Base-by-base conservation (phyloP, 2,797 vertebrate species). In the Enteromius treurensis region DNA sequence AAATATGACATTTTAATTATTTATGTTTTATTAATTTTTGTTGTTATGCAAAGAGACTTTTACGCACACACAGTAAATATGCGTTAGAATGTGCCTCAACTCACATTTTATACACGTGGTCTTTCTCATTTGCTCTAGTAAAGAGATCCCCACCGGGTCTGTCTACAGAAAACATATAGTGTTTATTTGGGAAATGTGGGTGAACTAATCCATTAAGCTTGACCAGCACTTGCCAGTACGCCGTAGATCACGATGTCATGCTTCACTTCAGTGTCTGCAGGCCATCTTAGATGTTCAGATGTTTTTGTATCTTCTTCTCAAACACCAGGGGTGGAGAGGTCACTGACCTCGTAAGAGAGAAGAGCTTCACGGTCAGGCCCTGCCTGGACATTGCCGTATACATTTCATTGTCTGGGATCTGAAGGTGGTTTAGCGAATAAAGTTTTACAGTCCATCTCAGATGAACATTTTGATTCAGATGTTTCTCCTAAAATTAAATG, bases 181-280 rank as follows among this genome's bases (percentile, higher is more conserved):
- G 79, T 81, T 81, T 81, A 62, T 81, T 81, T 74, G 68, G 68
- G 79, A 74, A 51, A 74, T 74, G 69, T 51, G 53, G 68, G 23
- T 37, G 53, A 81, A 81, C 79, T 64, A 81, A 81, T 81, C 69
- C 69, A 64, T 81, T 81, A 74, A 81, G 69, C 79, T 71, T 74
- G 79, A 81, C 68, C 79, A 49, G 58, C 68, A 62, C 79, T 81
- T 47, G 69, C 69, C 40, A 29, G 68, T 37, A 15, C 19, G 53
- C 42, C 49, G 79, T 60, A 73, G 53, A 73, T 81, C 55, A 62
- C 53, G 21, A 23, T 74, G 79, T 21, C 69, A 73, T 42, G 67
- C 49, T 67, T 80, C 49, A 79, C 77, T 29, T 68, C 21, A 37
- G 51, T 55, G 73, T 55, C 51, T 75, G 51, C 47, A 51, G 62